A percentile compares a stretch with the other conserved stretches of the same genome.
These are phyloP conservation scores for Apostichopus parvimensis DNA, from an alignment of 35 echinoderm and acorn worm genomes.

Conservation along the genomic window DNA sequence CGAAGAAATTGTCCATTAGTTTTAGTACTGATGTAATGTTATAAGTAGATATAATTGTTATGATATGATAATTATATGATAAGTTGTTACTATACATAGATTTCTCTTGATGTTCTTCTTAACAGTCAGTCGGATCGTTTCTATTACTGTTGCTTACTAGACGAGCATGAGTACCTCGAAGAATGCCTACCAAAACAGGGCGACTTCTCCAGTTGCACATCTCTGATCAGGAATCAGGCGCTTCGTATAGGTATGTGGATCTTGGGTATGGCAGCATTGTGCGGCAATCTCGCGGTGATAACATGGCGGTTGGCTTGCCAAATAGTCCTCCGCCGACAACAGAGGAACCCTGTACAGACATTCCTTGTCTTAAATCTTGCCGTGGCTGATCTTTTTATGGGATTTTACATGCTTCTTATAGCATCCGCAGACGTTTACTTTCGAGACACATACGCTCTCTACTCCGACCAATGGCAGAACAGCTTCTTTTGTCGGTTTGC, in stretches of 20 bases:
- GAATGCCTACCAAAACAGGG: slow-evolving; percentile 23
- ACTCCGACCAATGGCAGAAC: slow-evolving; percentile 41
- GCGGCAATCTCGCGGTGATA: slow-evolving; percentile 61
- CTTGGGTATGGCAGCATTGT: slow-evolving; percentile 54
- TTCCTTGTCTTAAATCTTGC: slow-evolving; percentile 35
- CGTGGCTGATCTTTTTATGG: slow-evolving; percentile 43
- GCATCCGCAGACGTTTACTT: slow-evolving; percentile 25
- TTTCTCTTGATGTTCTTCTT: background rate
- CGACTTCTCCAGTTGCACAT: slow-evolving; percentile 58
- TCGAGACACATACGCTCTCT: slow-evolving; percentile 3
- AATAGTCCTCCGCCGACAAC: background rate
- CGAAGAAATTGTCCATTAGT: background rate
- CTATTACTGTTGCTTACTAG: slow-evolving; percentile 42
- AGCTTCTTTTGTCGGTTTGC: slow-evolving; percentile 60
- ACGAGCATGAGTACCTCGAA: background rate
- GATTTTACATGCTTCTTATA: slow-evolving; percentile 35
- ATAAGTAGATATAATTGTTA: background rate
- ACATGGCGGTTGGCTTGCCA: background rate
- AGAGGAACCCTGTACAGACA: slow-evolving; percentile 23
- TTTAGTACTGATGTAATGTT: background rate
- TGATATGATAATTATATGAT: background rate
- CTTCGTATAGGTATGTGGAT: slow-evolving; percentile 61
- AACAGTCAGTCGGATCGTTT: slow-evolving; percentile 34
- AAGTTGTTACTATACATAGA: background rate
- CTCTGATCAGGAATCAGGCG: slow-evolving; percentile 48